Conservation (phyloP, 2,888 invertebrate genomes). For the Labia minor region DNA sequence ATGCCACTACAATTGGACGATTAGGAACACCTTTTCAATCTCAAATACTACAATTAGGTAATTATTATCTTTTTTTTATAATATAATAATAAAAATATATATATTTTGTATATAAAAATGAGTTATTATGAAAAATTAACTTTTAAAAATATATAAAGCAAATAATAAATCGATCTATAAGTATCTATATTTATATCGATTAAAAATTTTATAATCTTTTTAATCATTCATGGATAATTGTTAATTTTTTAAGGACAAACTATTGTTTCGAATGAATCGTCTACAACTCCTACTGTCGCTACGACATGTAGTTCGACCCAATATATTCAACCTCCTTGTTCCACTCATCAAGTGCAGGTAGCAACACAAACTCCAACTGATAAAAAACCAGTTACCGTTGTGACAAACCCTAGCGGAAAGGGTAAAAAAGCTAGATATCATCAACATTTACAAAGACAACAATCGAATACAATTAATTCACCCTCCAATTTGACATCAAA, state of each 20-base stretch:
- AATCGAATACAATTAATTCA: slow-evolving; percentile 23
- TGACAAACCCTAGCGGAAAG: slow-evolving; percentile 33
- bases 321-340: slow-evolving; percentile 30
- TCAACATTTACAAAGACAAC: slow-evolving; percentile 28
- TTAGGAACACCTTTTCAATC: slow-evolving; percentile 30
- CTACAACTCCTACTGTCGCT: neutral
- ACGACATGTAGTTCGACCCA: slow-evolving; percentile 27
- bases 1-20: slow-evolving; percentile 14
- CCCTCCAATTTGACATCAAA: slow-evolving; percentile 16
- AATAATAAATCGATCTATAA: too few species aligned
- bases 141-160: too few species aligned
- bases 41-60: slow-evolving; percentile 30
- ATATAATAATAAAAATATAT: too few species aligned
- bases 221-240: too few species aligned
- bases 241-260: neutral
- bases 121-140: too few species aligned
- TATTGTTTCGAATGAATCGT: neutral
- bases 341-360: slow-evolving; percentile 47
- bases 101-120: too few species aligned
- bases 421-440: slow-evolving; percentile 38
- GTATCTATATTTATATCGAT: too few species aligned
- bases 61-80: too few species aligned
- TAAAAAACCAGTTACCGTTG: slow-evolving; percentile 31
- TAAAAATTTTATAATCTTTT: too few species aligned
- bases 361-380: slow-evolving; percentile 47